Evolutionary conservation across 2,888 invertebrate species (phyloP).

Genomic region (Eucera pruinosa): DNA sequence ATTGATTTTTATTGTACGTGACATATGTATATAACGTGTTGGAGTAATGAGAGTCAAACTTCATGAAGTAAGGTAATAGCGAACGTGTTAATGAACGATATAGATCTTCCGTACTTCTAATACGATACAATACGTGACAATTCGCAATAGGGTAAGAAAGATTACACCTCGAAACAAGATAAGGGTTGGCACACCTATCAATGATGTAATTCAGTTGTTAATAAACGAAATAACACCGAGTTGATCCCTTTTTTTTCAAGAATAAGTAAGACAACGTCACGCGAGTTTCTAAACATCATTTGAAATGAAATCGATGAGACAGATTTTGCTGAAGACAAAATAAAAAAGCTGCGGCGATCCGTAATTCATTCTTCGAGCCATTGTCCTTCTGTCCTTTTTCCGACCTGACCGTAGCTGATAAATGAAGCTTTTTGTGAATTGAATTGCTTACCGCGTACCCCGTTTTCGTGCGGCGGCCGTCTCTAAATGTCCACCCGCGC

Average conservation of each 20-base stretch:
- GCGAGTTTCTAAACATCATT: neutral
- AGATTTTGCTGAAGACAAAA: constrained; percentile 15
- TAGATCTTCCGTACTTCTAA: no score
- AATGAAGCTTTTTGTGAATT: constrained; percentile 69
- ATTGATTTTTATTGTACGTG: no score
- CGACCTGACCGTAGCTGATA: constrained; percentile 35
- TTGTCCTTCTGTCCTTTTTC: constrained; percentile 30
- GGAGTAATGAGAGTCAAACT: no score
- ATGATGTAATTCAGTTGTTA: constrained; percentile 2
- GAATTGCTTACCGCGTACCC: constrained; percentile 44
- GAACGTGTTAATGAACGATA: no score
- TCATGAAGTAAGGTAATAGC: no score
- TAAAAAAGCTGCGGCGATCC: constrained; percentile 32
- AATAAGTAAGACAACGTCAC: neutral
- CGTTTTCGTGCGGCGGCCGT: constrained; percentile 4
- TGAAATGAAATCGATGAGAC: constrained; percentile 36
- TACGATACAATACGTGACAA: no score
- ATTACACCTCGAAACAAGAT: neutral
- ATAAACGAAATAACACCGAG: constrained; percentile 16
- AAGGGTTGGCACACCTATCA: neutral
- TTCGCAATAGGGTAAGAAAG: neutral
- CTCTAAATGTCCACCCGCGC: neutral
- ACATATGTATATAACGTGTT: no score
- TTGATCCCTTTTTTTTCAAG: constrained; percentile 3
- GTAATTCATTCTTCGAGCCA: constrained; percentile 46